phyloP scores from a whole-genome alignment of 2,888 invertebrate species.

The Osmoderma eremita region DNA sequence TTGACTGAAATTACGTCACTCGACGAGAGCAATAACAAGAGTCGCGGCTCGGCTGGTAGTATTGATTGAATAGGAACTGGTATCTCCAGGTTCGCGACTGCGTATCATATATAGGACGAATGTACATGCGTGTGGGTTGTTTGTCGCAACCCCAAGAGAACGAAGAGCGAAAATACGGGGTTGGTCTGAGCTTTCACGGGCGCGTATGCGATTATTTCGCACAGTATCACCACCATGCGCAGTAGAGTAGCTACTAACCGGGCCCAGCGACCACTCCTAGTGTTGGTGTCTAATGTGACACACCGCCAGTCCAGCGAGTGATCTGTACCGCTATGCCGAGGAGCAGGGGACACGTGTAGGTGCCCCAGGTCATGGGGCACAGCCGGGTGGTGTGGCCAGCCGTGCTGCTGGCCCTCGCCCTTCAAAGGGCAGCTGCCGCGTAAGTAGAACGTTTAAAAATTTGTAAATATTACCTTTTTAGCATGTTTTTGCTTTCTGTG shows the following conservation, averaged over 20 bases:
- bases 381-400: conserved; percentile 69
- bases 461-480: conserved; percentile 18
- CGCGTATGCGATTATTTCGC: conserved; percentile 60
- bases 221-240: conserved; percentile 60
- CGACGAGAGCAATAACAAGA: conserved; percentile 56
- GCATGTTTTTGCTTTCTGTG: conserved; percentile 31
- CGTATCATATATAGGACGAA: conserved; percentile 55
- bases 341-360: conserved; percentile 65
- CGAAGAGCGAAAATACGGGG: conserved; percentile 52
- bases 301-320: conserved; percentile 59
- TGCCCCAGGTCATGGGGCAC: conserved; percentile 63
- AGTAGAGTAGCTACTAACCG: conserved; percentile 57
- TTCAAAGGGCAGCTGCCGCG: conserved; percentile 64
- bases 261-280: conserved; percentile 63
- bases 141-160: conserved; percentile 64
- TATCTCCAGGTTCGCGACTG: conserved; percentile 66
- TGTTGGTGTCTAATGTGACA: conserved; percentile 62
- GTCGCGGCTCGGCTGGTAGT: conserved; percentile 57
- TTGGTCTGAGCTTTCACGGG: conserved; percentile 47
- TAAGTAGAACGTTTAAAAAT: conserved; percentile 56
- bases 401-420: conserved; percentile 70
- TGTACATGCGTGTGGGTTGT: conserved; percentile 56
- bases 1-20: conserved; percentile 61
- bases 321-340: conserved; percentile 60
- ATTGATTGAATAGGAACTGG: conserved; percentile 63